Conservation (phyloP, 2,797 vertebrate species). For the Ceryle rudis region DNA sequence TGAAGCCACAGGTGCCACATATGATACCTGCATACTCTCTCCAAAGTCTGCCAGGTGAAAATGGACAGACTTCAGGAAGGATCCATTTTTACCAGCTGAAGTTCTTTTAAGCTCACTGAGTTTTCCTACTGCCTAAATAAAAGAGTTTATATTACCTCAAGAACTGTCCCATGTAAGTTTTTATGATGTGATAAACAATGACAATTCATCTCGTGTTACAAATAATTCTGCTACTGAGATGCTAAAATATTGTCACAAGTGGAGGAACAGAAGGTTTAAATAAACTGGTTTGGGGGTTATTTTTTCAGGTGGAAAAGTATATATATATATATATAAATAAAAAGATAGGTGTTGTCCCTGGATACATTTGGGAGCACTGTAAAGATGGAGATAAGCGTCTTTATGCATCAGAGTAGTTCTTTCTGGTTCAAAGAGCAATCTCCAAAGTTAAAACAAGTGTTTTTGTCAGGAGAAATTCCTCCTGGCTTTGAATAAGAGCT, state of each 20-base stretch:
- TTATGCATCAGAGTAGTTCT: background rate
- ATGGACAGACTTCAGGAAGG: background rate
- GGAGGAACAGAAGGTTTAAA: background rate
- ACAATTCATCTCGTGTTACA: background rate
- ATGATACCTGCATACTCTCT: background rate
- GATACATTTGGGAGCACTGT: background rate
- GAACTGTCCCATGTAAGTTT: background rate
- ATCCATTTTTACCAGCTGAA: background rate
- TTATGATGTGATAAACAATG: background rate
- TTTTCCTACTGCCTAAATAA: background rate
- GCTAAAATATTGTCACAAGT: background rate
- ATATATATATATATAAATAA: no score
- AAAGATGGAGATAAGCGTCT: background rate
- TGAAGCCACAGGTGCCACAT: background rate
- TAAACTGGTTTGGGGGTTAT: background rate
- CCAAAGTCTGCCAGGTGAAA: background rate
- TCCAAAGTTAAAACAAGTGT: background rate
- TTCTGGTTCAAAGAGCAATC: background rate
- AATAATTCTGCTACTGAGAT: background rate
- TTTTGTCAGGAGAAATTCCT: background rate
- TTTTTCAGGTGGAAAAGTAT: background rate
- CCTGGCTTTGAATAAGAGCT: background rate
- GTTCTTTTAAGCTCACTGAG: background rate
- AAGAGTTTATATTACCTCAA: background rate
- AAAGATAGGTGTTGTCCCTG: background rate